Evolutionary conservation across 2,113 vertebrate species (phyloP), one percentile per base, ranked within the genome.

Genomic region (Calidris pygmaea): DNA sequence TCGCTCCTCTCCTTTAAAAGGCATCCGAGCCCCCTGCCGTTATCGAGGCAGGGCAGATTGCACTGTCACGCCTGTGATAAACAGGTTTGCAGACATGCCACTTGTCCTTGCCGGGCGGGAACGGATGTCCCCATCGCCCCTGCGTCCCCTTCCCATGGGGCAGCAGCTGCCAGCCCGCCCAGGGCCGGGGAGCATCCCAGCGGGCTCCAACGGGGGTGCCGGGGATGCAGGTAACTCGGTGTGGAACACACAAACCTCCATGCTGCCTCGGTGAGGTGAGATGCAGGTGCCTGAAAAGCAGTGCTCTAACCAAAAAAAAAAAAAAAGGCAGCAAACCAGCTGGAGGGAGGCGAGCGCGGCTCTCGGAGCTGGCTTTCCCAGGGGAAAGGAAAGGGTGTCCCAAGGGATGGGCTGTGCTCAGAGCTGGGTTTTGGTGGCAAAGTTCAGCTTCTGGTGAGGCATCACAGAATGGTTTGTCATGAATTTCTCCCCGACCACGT

Each of bases 261-360:
- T 0, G n/a, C 32, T 0, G 2, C 41, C 56, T 39, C 18, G 0
- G 0, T 6, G 5, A 56, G 34, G 80, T 0, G 6, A 45, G 20
- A 53, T 13, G 15, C 21, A 24, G 14, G 59, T 2, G 12, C 35
- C 66, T 18, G 30, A 29, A 48, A 17, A 72, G 19, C 50, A 19
- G 67, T 1, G 16, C 22, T 73, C 11, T 53, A 7, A 27, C 17
- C 8, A 2, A 15, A 45, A 50, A 50, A 45, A 45, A 18, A 43
- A 16, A 16, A 45, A 48, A 24, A 16, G 41, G 30, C 45, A 53
- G 60, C 32, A 59, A 35, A 41, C 1, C 47, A 59, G 19, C 52
- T 10, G 55, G 27, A 86, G 76, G 37, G 14, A 35, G 0, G 6
- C 0, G 5, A 73, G 53, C 15, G 15, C 1, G 1, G 63, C 58